A percentile compares a stretch with the other conserved stretches of the same genome.
phyloP scores from a whole-genome alignment of 2,888 invertebrate species.

The Orchestes rusci region DNA sequence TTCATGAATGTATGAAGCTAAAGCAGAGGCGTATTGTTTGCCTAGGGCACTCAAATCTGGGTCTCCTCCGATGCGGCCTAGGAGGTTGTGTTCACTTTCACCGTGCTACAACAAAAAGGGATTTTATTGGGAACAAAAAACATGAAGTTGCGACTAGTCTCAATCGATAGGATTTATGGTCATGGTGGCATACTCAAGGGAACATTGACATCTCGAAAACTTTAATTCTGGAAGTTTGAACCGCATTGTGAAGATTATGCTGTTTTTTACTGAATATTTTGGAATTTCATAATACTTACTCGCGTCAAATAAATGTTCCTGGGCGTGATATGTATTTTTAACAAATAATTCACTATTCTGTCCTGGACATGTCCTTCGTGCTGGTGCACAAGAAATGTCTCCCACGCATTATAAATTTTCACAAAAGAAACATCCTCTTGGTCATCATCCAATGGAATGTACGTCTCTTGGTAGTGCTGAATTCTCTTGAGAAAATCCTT shows the following conservation, averaged over 20 bases:
- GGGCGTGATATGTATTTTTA: slow-evolving; percentile 99
- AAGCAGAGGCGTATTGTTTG: slow-evolving; percentile 65
- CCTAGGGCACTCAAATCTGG: slow-evolving; percentile 80
- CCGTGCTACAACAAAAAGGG: slow-evolving; percentile 70
- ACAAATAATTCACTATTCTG: slow-evolving; percentile 96
- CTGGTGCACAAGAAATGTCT: slow-evolving; percentile 86
- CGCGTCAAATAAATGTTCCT: slow-evolving; percentile 95
- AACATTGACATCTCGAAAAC: too few species aligned
- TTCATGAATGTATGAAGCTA: slow-evolving; percentile 76
- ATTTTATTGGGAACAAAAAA: too few species aligned
- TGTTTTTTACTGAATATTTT: too few species aligned
- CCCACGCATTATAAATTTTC: slow-evolving; percentile 92
- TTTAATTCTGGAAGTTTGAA: too few species aligned
- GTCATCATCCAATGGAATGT: slow-evolving; percentile 85
- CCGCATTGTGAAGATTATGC: too few species aligned
- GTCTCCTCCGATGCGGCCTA: slow-evolving; percentile 95
- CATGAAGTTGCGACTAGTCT: too few species aligned
- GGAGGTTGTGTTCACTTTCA: slow-evolving; percentile 88
- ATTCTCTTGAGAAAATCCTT: slow-evolving; percentile 86
- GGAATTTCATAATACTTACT: too few species aligned
- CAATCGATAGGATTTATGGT: too few species aligned
- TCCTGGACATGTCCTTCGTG: slow-evolving; percentile 97
- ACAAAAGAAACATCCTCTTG: slow-evolving; percentile 85
- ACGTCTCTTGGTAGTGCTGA: slow-evolving; percentile 90
- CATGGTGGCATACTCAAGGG: too few species aligned